Evolutionary conservation across 2,113 vertebrate species (phyloP), one percentile per base, ranked within the genome.

Genomic region (Embiotoca jacksoni): DNA sequence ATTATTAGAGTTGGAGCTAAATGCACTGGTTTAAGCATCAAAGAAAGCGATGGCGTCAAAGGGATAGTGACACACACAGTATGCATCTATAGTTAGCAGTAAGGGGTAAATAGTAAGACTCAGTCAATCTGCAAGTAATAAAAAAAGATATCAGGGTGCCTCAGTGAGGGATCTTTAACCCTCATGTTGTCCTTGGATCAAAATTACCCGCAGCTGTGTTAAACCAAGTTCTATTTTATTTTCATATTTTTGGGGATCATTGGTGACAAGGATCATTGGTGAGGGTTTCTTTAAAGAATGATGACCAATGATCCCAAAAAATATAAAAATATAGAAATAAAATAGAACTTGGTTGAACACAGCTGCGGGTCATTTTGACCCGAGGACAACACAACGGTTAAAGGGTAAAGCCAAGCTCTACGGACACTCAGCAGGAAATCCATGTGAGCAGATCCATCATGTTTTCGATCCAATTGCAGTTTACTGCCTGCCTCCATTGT

Each of bases 381-480:
- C 23, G 23, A 23, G 23, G 23, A 23, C 23, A 23, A 23, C 23
- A 23, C 23, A 1, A 23, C 1, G 23, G 23, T 23, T 23, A 13
- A 16, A 30, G 8, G 49, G 4, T 53, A 16, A 55, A 59, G 16
- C 9, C 30, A 65, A 31, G 15, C 15, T 57, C 37, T 13, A 6
- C 1, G 3, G 11, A 36, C 55, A 32, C 69, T 30, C 14, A 5
- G n/a, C 23, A 30, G 44, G 55, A 54, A 50, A 52, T 58, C 59
- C 41, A 33, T 47, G 31, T 35, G 31, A 47, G 33, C 46, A 55
- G 73, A 71, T 72, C 55, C 56, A 78, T 73, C 36, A 73, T 33
- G 41, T 15, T 72, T 56, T 36, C 23, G 7, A 72, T 72, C 31
- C 49, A 37, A 50, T 72, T 9, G 15, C n/a, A 49, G 32, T 66